Base-by-base conservation (phyloP, 2,797 vertebrate genomes). In the Apogon hyalosoma region DNA sequence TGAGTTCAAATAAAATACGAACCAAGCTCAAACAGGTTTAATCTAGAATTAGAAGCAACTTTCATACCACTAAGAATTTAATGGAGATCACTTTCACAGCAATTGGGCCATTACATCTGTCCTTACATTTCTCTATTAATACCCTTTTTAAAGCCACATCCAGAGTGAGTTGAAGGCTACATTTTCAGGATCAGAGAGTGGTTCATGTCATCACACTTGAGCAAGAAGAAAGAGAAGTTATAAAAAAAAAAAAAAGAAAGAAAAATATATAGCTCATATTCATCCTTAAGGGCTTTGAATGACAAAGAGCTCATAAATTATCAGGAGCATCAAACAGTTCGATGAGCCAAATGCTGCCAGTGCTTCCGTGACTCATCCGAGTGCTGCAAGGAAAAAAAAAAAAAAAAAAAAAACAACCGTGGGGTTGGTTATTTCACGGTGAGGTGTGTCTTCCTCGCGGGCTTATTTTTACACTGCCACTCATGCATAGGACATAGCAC, bases 361-460 rank as follows among this genome's bases (percentile, higher is more conserved):
- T 7, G 74, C 51, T 63, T 78, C 59, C 8, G 45, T 82, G 80
- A 87, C 63, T 86, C 81, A 88, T 80, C 61, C 66, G 59, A 75
- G 75, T 52, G 61, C 77, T 77, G 80, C 69, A 62, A 69, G 80
- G 81, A 58, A 77, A 46, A 75, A 68, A 68, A 5, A 6, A 28
- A 28, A 28, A 28, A 28, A 28, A 28, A 28, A 28, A 28, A 28
- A 3, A 1, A 28, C 69, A 66, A 51, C 62, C 48, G 54, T 28
- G 63, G 46, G 56, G 47, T 15, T 69, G 70, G 57, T 39, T 55
- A n/a, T 69, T 75, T 82, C 60, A 64, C 13, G 71, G 40, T 64
- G 68, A 90, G 90, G 88, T 87, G 90, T 89, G 90, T 87, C 84
- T 70, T 28, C 59, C 47, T 45, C 11, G 39, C 9, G 24, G 55